These are phyloP conservation scores for Microplitis mediator DNA, from an alignment of 1,140 invertebrate genomes.

Conservation along the genomic window DNA sequence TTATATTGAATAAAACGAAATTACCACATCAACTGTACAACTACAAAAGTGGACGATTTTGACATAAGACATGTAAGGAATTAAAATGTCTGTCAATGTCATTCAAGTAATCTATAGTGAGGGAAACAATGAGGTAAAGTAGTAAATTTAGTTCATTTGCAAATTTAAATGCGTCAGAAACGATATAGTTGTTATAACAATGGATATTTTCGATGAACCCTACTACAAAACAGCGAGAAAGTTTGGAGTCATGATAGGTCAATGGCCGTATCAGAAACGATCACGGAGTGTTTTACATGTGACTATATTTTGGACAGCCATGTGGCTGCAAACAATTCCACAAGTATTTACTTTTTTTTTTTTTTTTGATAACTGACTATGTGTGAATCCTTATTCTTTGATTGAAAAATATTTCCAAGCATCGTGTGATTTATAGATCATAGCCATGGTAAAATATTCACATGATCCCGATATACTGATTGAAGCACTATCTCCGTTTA, in stretches of 20 bases:
- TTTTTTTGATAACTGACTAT: no score
- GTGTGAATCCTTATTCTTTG: no score
- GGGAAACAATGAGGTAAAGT: neutral
- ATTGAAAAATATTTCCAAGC: no score
- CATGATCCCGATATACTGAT: no score
- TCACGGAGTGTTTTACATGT: no score
- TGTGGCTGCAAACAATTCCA: neutral
- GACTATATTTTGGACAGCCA: neutral
- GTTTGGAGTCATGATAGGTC: neutral
- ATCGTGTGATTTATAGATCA: no score
- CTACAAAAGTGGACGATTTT: neutral
- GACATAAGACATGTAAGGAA: neutral
- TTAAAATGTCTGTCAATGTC: neutral
- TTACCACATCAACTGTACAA: neutral
- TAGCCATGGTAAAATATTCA: no score
- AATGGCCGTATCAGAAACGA: neutral
- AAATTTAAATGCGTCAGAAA: no score
- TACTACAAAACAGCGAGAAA: neutral
- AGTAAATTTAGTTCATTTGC: no score
- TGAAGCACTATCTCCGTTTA: no score
- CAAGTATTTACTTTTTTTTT: neutral
- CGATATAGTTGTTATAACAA: neutral
- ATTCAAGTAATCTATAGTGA: neutral
- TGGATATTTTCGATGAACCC: neutral
- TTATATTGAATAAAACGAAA: neutral